Evolutionary conservation across 2,888 invertebrate species (phyloP), one percentile per base, ranked within the genome.

Genomic region (Holacanthella duospinosa): DNA sequence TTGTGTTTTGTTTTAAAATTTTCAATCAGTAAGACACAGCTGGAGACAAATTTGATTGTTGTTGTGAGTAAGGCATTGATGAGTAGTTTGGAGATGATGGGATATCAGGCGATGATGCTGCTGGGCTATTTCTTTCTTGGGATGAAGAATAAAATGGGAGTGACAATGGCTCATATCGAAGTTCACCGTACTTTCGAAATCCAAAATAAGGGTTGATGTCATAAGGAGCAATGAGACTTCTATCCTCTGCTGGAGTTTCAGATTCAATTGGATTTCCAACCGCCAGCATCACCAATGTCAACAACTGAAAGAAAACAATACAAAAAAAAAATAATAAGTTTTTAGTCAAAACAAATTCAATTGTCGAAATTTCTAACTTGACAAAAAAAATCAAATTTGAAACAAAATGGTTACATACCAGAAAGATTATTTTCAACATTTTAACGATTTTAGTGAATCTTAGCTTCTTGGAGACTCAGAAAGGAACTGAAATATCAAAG

Each of bases 161-260:
- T 44, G 72, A 65, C 63, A 71, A 29, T 4, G 73, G 73, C 26
- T 73, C 71, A 60, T 71, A 73, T 1, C 73, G 59, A 29, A 73
- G 65, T 57, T 73, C 71, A 43, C 66, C 64, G 44, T 71, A 73
- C 48, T 67, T 70, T 19, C 73, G 44, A 59, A 71, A 73, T 59
- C 73, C 73, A 59, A 73, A 73, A 58, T 66, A 57, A 2, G 66
- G 66, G 53, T 66, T 66, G 44, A 66, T 60, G 43, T 63, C 66
- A 43, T 63, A 66, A 6, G 61, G 61, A 4, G 26, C 43, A 26
- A 21, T 21, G 1, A 48, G 12, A 4, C 19, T 59, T n/a, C 59
- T 12, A 29, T 59, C 59, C 27, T 59, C 25, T 4, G 44, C 59
- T 25, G 59, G 59, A n/a, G 59, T 59, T 48, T 59, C 27, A 36